These are phyloP conservation scores for Heloderma charlesbogerti DNA, from an alignment of 2,113 vertebrate species.

Conservation along the genomic window DNA sequence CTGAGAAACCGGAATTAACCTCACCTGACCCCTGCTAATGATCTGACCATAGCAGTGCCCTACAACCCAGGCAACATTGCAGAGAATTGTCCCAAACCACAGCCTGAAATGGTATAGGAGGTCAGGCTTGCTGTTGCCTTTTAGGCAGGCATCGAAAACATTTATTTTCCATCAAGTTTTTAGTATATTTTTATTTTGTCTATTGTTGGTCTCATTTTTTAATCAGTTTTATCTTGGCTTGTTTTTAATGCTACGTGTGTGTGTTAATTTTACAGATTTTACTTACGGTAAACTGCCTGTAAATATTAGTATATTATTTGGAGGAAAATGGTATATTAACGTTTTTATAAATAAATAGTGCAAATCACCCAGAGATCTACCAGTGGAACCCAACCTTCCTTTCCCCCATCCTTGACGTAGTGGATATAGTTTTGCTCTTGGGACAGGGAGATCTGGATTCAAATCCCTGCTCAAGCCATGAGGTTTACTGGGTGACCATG, in stretches of 20 bases:
- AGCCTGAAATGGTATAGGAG: too few relatives aligned
- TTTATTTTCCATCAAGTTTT: neutral
- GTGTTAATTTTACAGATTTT: neutral
- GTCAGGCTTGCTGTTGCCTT: too few relatives aligned
- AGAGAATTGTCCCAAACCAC: too few relatives aligned
- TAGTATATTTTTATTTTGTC: neutral
- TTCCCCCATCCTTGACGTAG: neutral
- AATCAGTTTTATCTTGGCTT: neutral
- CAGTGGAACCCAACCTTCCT: neutral
- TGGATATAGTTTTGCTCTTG: neutral
- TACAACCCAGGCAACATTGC: too few relatives aligned
- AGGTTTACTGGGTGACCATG: too few relatives aligned
- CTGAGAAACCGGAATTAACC: too few relatives aligned
- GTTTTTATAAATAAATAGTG: neutral
- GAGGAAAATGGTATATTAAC: neutral
- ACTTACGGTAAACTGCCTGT: neutral
- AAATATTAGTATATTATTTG: too few relatives aligned
- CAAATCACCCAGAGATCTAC: neutral
- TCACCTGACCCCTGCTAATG: too few relatives aligned
- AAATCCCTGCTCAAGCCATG: neutral
- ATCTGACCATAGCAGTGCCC: too few relatives aligned
- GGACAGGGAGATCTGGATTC: neutral
- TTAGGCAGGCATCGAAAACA: too few relatives aligned
- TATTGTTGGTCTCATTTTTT: neutral
- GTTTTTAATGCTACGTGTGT: neutral